Conservation (phyloP, 1,140 invertebrate genomes). For the Aplysia californica region DNA sequence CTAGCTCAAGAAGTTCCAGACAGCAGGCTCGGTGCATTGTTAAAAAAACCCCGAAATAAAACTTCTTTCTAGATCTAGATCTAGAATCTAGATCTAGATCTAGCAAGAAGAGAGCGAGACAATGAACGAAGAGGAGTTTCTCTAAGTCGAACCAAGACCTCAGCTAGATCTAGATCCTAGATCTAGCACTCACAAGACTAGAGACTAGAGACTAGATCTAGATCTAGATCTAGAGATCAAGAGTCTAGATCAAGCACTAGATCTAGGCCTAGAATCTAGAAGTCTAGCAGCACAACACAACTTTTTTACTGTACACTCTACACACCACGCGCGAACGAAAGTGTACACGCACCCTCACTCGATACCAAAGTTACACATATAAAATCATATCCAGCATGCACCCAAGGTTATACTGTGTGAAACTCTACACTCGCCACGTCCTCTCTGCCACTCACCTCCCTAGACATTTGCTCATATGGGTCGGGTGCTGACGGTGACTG, state of each 20-base stretch:
- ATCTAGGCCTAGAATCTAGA: background rate
- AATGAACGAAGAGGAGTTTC: too few species aligned
- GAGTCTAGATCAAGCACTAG: background rate
- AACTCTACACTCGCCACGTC: constrained; percentile 10
- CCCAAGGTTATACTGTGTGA: constrained; percentile 8
- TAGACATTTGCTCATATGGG: constrained; percentile 34
- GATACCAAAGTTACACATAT: constrained; percentile 11
- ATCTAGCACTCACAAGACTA: too few species aligned
- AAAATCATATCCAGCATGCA: constrained; percentile 12
- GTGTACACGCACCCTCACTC: constrained; percentile 17
- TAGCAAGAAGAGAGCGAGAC: too few species aligned
- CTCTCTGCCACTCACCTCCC: constrained; percentile 34
- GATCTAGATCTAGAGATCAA: too few species aligned
- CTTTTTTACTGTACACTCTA: constrained; percentile 2
- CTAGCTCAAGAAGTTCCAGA: too few species aligned
- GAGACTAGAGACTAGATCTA: too few species aligned
- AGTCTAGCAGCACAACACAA: background rate
- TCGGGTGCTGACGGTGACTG: constrained; percentile 37
- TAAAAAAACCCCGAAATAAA: too few species aligned
- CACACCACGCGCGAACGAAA: constrained; percentile 5
- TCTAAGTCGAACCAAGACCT: too few species aligned
- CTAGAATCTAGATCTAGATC: too few species aligned
- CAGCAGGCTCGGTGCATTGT: too few species aligned
- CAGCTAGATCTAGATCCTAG: too few species aligned
- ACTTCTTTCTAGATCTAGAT: too few species aligned